Base-by-base conservation (phyloP, 2,797 vertebrate genomes). In the Crax fasciolata region DNA sequence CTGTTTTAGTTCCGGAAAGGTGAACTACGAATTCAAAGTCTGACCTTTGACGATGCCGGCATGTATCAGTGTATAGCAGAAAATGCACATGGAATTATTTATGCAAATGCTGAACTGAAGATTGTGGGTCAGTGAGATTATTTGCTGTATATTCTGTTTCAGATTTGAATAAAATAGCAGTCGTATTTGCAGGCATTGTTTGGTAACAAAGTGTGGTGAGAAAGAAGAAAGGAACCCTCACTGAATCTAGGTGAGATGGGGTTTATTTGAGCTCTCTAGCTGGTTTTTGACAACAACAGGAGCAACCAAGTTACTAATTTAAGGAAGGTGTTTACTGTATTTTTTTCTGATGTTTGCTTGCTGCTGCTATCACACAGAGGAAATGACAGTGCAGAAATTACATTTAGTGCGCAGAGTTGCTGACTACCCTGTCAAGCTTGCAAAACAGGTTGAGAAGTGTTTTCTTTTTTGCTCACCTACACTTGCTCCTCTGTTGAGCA, bases 41-140 rank as follows among this genome's bases (percentile, higher is more conserved):
- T 99, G 97, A 98, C 97, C 12, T 98, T 99, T 71, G 98, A 98
- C 0, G 98, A 99, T 91, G 98, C 99, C 3, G 99, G 99, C 90
- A 99, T 99, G 99, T 99, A 99, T 96, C 99, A 99, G 89, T 99
- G 99, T 96, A 98, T 99, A 54, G 99, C 99, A 27, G 99, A 99
- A 96, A 99, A 99, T 90, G 88, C 11, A 0, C 98, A 99, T 2
- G 99, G 99, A 83, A 93, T 98, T 90, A 99, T 99, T 96, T 99
- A 99, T 76, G 98, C 99, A 95, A 99, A 98, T 35, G 99, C 99
- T 18, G 99, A 99, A 92, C 97, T 99, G 95, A 99, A 98, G 84
- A 99, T 99, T 88, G 98, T 99, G 43, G 99, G 99, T 99, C 97
- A 98, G 99, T 98, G 84, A 78, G 30, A 82, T 81, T 93, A 89